Evolutionary conservation across 2,888 invertebrate genomes (phyloP), one percentile per base, ranked within the genome.

Genomic region (Callyntrura guangdongensis): DNA sequence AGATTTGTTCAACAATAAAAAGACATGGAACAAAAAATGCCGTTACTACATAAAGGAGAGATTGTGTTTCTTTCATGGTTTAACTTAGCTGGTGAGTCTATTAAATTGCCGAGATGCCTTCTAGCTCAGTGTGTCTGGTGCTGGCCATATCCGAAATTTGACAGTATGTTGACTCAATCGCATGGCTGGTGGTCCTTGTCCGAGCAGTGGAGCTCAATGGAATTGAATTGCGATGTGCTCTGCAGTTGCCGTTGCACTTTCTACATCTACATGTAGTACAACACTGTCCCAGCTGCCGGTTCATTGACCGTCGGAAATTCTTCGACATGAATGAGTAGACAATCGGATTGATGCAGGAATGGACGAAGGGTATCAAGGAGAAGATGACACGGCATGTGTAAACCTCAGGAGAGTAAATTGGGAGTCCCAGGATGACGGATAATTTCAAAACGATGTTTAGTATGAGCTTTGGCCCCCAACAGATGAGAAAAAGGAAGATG

Each of bases 401-500:
- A n/a, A 94, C 93, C 45, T 93, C 92, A 0, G 92, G 94, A n/a
- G 94, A 94, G 93, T 94, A 95, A 47, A 92, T 85, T 8, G 92
- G 91, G 11, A 81, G 53, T 9, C 87, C 86, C 53, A 91, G 87
- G 4, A 92, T 89, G 3, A 94, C 92, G 1, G 94, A 94, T 14
- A 94, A 91, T 90, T 95, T 95, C 87, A 95, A 95, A 59, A 95
- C 91, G 17, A 95, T 94, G 81, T 95, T 94, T 92, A 95, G 94
- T 27, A 95, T 94, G 45, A 95, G 94, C 53, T 95, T 95, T 1
- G 96, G 96, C n/a, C 96, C 96, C 95, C 96, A 96, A 92, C 95
- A 95, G 6, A 95, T 59, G 47, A 95, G 94, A 94, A 96, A 96
- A 0, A 95, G 94, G 1, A 95, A 81, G 25, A 96, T 95, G 12